These are phyloP conservation scores for Amphiprion percula DNA, from an alignment of 2,113 vertebrate genomes.

Conservation along the genomic window DNA sequence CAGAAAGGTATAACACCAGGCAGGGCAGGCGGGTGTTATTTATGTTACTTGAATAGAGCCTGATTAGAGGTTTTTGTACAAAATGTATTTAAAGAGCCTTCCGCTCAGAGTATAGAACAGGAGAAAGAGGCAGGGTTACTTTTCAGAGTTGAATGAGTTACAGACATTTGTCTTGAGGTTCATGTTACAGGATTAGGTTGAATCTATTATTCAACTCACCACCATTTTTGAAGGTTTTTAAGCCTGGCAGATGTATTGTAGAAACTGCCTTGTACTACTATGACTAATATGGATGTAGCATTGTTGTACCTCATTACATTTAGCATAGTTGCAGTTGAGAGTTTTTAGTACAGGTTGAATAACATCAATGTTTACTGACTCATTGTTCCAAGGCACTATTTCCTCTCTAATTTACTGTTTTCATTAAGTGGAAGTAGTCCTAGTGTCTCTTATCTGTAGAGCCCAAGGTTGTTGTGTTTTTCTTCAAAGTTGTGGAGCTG, in stretches of 20 bases:
- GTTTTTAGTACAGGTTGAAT: not conserved
- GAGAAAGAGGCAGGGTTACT: no score
- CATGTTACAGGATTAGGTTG: no score
- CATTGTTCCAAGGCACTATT: not conserved
- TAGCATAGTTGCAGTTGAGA: not conserved
- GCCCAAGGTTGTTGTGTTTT: no score
- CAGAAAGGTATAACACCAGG: slow-evolving; percentile 23
- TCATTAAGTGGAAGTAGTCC: no score
- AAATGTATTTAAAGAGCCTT: not conserved
- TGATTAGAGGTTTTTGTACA: slow-evolving; percentile 29
- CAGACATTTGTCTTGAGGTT: not conserved
- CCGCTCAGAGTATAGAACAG: not conserved
- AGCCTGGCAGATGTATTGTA: no score
- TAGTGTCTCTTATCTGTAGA: no score
- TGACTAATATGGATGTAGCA: not conserved
- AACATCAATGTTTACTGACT: not conserved
- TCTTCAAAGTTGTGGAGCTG: no score
- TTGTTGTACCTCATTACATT: not conserved
- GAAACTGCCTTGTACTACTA: no score
- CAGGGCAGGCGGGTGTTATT: slow-evolving; percentile 44
- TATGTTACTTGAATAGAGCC: slow-evolving; percentile 30
- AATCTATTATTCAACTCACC: no score
- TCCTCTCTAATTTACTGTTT: no score
- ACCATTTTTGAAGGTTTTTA: not conserved
- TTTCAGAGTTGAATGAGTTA: not conserved